Evolutionary conservation across 64 coral and sea anemone species (phyloP).

Genomic region (Pachyseris speciosa): DNA sequence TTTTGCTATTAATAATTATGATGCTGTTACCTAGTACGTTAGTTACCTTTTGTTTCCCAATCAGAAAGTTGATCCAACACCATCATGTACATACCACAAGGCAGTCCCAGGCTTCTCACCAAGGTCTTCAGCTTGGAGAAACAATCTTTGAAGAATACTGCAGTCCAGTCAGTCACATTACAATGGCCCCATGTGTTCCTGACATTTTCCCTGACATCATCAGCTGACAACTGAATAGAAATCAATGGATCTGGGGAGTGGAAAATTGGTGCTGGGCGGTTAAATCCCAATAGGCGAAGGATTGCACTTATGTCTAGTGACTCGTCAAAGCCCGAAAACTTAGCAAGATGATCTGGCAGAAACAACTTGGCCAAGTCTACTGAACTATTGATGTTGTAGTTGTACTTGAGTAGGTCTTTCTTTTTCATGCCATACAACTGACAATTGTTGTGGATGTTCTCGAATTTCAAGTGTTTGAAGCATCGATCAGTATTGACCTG

Average conservation of each 20-base stretch:
- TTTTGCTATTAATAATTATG: too few relatives aligned
- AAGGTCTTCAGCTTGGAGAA: conserved; percentile 57
- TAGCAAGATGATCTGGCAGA: conserved; percentile 22
- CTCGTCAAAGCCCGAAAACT: conserved; percentile 59
- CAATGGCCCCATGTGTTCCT: conserved; percentile 81
- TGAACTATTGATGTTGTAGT: not conserved
- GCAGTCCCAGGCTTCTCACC: conserved; percentile 19
- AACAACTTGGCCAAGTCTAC: conserved; percentile 55
- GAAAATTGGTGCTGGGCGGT: conserved; percentile 24
- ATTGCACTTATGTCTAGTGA: conserved; percentile 65
- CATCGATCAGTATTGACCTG: not conserved
- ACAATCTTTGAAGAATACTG: not conserved
- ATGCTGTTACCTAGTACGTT: too few relatives aligned
- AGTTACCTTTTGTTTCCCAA: conserved; percentile 81
- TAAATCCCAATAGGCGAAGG: conserved; percentile 41
- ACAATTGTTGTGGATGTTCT: conserved; percentile 75
- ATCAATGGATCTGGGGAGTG: not conserved
- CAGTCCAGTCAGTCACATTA: conserved; percentile 53
- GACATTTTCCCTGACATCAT: conserved; percentile 54
- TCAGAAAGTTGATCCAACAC: conserved; percentile 54
- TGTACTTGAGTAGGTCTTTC: not conserved
- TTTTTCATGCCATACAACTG: conserved; percentile 5
- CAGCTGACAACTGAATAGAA: conserved; percentile 23
- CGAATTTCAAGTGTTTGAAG: conserved; percentile 37
- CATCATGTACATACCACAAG: not conserved